phyloP scores from a whole-genome alignment of 2,113 vertebrate species.

The Delphinus delphis region DNA sequence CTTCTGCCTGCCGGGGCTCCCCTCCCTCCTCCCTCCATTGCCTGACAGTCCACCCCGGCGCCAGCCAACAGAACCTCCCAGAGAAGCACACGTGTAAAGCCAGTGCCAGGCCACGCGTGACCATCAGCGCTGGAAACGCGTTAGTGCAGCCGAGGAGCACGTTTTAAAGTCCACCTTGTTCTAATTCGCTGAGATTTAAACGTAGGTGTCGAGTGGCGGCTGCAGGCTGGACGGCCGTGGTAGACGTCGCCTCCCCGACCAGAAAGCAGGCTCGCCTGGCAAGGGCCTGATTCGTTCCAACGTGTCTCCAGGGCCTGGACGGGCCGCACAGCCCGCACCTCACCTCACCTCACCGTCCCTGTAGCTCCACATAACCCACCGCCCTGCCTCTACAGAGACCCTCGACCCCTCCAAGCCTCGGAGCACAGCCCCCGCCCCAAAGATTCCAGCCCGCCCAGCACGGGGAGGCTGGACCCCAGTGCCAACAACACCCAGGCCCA shows the following conservation, averaged over 20 bases:
- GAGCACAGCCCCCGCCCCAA: neutral
- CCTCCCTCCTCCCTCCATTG: neutral
- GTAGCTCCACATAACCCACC: neutral
- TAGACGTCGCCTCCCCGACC: neutral
- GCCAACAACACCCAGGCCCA: too few species aligned
- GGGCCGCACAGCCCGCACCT: rapidly evolving
- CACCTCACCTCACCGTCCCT: rapidly evolving
- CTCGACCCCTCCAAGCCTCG: neutral
- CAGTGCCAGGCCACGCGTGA: rapidly evolving
- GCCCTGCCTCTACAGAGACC: neutral
- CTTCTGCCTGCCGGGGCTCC: rapidly evolving
- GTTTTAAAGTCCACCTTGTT: neutral
- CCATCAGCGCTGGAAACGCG: neutral
- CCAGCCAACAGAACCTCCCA: neutral
- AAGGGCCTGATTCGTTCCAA: too few species aligned
- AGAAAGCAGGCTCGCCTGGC: rapidly evolving
- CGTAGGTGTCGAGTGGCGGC: rapidly evolving
- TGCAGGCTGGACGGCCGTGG: rapidly evolving
- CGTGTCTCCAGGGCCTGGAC: neutral
- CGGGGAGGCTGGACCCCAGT: rapidly evolving
- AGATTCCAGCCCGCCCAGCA: neutral
- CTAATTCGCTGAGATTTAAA: neutral
- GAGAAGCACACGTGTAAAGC: neutral
- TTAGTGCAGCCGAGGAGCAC: rapidly evolving
- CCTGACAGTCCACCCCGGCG: too few species aligned